Evolutionary conservation across 2,113 vertebrate genomes (phyloP), one percentile per base, ranked within the genome.

Genomic region (Psittacula cyanocephala): DNA sequence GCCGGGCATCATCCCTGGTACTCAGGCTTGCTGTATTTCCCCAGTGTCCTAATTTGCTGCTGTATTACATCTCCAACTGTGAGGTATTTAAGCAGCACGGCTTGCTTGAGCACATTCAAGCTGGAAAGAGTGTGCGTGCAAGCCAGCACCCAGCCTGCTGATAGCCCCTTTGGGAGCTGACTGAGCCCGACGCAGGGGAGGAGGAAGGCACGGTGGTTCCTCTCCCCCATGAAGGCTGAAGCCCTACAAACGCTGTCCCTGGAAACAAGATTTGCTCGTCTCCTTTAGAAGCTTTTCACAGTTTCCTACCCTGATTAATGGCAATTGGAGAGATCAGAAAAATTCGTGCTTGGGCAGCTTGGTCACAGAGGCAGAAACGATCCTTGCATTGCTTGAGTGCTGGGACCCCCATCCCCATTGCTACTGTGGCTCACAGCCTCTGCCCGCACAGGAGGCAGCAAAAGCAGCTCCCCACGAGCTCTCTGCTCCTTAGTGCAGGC

Each of bases 21-120:
- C 63, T 60, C 60, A 52, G 52, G 81, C 86, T 91, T 57, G 68
- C 94, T 95, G 83, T 81, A 53, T 91, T 87, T 96, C 72, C 72
- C 55, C 86, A 68, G 9, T 65, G 89, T 59, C 91, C 76, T 85
- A 43, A 88, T 97, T 95, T 76, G 7, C n/a, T 85, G 89, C 93
- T 43, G n/a, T 94, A 74, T 93, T 94, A 88, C 89, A 81, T 14
- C 84, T 91, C 62, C 6, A 24, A 6, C 67, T 74, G 27, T 15
- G 31, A 89, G 91, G 31, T 69, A 75, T 63, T 85, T 70, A 43
- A 96, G 72, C 64, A 86, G 71, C 60, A 39, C 0, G 0, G 67
- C 52, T 97, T 85, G 23, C 69, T 91, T 35, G 7, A 90, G 37
- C 83, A 78, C 79, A 77, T 84, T 59, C 77, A 50, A 70, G 41